Percentiles rank a stretch among this genome's conserved stretches.
Evolutionary conservation across 2,888 invertebrate genomes (phyloP).

Genomic region (Craniophora ligustri): DNA sequence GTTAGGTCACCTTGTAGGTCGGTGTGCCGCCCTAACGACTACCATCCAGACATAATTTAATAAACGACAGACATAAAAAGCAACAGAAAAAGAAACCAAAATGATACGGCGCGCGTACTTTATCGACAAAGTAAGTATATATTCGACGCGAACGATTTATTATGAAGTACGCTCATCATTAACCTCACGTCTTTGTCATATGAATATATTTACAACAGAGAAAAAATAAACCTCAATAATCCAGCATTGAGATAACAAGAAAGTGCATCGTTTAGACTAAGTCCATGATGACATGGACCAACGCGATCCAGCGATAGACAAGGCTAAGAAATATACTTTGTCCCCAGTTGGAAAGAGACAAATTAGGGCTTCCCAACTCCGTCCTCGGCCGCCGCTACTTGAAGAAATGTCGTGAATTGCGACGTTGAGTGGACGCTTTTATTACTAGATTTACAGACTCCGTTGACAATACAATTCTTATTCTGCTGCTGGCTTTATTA

Average conservation of each 20-base stretch:
- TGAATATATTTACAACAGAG: conserved; percentile 47
- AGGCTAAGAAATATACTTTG: conserved; percentile 60
- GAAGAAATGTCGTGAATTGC: conserved; percentile 66
- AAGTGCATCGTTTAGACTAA: conserved; percentile 70
- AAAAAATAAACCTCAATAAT: conserved; percentile 64
- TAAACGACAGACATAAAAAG: conserved; percentile 43
- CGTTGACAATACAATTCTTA: conserved; percentile 55
- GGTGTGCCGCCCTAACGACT: conserved; percentile 26
- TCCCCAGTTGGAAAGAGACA: conserved; percentile 62
- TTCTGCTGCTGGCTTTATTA: conserved; percentile 46
- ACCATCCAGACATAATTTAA: conserved; percentile 43
- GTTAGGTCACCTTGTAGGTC: conserved; percentile 46
- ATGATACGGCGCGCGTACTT: conserved; percentile 21
- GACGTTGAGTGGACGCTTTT: conserved; percentile 69
- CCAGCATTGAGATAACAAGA: conserved; percentile 68
- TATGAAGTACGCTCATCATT: conserved; percentile 26
- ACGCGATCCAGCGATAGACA: conserved; percentile 59
- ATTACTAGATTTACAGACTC: conserved; percentile 69
- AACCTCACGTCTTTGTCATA: conserved; percentile 17
- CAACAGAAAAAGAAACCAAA: conserved; percentile 40
- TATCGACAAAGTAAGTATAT: conserved; percentile 44
- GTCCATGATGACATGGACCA: conserved; percentile 61
- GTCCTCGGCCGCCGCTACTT: conserved; percentile 56
- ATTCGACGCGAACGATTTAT: conserved; percentile 28
- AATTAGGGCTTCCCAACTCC: conserved; percentile 58